A percentile compares a stretch with the other conserved stretches of the same genome.
These are phyloP conservation scores for Coilia nasus DNA, from an alignment of 2,797 vertebrate genomes.

Conservation along the genomic window DNA sequence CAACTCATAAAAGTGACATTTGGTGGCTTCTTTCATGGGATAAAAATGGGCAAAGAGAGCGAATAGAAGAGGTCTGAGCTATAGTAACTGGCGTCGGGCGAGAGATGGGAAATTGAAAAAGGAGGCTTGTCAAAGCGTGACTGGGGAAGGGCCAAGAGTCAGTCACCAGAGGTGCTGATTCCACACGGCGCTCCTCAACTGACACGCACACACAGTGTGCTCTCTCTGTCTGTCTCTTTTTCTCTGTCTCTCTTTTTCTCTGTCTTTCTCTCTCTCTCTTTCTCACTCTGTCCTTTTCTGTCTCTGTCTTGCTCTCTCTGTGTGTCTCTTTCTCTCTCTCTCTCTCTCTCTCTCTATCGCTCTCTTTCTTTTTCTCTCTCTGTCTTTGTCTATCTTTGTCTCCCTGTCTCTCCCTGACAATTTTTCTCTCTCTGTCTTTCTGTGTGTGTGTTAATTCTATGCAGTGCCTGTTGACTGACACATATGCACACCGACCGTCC, in stretches of 20 bases:
- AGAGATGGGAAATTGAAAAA: not conserved
- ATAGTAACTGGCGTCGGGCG: constrained; percentile 6
- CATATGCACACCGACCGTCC: too few species aligned
- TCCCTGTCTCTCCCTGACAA: too few species aligned
- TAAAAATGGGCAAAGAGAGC: constrained; percentile 45
- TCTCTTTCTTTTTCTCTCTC: too few species aligned
- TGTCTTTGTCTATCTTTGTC: too few species aligned
- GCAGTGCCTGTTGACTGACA: too few species aligned
- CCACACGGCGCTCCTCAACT: not conserved
- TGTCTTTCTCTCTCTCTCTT: too few species aligned
- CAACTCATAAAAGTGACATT: not conserved
- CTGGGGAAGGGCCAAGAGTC: not conserved
- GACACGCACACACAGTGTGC: not conserved
- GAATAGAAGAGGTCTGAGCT: constrained; percentile 38
- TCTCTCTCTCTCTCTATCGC: not conserved
- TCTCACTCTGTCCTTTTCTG: too few species aligned
- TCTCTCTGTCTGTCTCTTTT: not conserved
- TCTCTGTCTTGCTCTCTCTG: too few species aligned
- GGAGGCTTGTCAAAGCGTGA: not conserved
- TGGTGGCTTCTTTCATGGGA: constrained; percentile 50
- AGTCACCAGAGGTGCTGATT: not conserved
- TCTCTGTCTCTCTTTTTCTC: too few species aligned
- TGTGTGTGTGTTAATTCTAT: too few species aligned
- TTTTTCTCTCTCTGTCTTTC: too few species aligned
- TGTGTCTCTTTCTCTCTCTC: too few species aligned